phyloP scores from a whole-genome alignment of 1,140 invertebrate genomes.

The Bombyx mandarina region DNA sequence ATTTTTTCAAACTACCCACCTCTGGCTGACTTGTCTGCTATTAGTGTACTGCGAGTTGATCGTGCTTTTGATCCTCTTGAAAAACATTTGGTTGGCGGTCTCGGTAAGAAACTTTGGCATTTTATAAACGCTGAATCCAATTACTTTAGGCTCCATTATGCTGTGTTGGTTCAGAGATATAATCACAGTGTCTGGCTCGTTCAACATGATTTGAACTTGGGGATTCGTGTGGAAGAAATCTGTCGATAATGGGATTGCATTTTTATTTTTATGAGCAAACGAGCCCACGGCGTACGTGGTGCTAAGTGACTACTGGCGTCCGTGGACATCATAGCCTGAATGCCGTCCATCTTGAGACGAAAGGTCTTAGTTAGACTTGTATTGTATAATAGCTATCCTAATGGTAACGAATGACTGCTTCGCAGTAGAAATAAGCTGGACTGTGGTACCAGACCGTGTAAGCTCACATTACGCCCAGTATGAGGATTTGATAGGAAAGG shows the following conservation, averaged over 20 bases:
- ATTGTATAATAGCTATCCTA: no score
- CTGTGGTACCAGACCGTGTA: no score
- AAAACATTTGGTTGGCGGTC: conserved; percentile 82
- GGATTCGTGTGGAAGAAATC: conserved; percentile 96
- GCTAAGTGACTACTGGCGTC: conserved; percentile 1
- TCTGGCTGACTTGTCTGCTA: conserved; percentile 86
- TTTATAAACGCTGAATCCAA: conserved; percentile 92
- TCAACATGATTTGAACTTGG: conserved; percentile 85
- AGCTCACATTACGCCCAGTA: no score
- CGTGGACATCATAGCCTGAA: no score
- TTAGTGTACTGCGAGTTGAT: conserved; percentile 94
- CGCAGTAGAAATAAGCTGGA: no score
- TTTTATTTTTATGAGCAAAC: neutral
- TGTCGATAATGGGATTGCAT: conserved; percentile 49
- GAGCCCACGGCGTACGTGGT: no score
- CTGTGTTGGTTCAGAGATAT: conserved; percentile 92
- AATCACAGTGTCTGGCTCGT: conserved; percentile 85
- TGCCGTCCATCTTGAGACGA: no score
- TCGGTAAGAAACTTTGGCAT: conserved; percentile 70
- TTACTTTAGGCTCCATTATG: conserved; percentile 93
- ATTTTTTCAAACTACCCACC: conserved; percentile 18
- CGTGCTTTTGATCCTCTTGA: conserved; percentile 90
- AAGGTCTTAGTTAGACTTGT: no score
- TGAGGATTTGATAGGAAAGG: no score
- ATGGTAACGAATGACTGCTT: no score